A percentile compares a stretch with the other conserved stretches of the same genome.
Conservation (phyloP, 2,888 invertebrate genomes). For the Hyppa rectilinea region DNA sequence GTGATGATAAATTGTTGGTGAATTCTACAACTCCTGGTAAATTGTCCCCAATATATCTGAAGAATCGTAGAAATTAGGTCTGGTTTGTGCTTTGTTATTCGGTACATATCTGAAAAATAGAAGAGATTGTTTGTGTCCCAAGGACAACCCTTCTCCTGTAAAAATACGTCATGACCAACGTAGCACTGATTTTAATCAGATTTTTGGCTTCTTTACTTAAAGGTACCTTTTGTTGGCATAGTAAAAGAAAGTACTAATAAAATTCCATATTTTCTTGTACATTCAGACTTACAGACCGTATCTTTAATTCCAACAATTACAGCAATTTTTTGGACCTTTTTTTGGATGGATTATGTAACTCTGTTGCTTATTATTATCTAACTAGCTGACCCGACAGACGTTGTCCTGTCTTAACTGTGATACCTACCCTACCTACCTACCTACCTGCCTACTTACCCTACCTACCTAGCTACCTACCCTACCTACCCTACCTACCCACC, state of each 20-base stretch:
- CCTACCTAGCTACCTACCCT: no score
- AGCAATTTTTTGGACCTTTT: no score
- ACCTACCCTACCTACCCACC: no score
- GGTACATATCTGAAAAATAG: constrained; percentile 12
- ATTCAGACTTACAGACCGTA: not conserved
- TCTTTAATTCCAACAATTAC: not conserved
- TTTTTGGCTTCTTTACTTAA: not conserved
- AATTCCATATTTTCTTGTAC: not conserved
- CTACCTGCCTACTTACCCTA: no score
- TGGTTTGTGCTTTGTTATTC: constrained; percentile 35
- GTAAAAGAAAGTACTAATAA: not conserved
- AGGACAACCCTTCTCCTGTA: constrained; percentile 31
- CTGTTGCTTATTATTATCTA: not conserved
- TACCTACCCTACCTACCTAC: no score
- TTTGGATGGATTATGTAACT: not conserved
- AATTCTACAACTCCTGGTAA: constrained; percentile 55
- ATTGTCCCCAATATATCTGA: constrained; percentile 60
- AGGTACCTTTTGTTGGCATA: not conserved
- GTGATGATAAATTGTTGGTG: constrained; percentile 63
- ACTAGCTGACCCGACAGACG: no score
- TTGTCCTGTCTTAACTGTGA: no score
- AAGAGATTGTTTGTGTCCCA: constrained; percentile 4
- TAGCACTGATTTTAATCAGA: constrained; percentile 27
- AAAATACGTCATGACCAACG: constrained; percentile 15
- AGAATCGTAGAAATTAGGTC: constrained; percentile 59